phyloP scores from a whole-genome alignment of 2,797 vertebrate genomes.

The Sebastes diaconus region DNA sequence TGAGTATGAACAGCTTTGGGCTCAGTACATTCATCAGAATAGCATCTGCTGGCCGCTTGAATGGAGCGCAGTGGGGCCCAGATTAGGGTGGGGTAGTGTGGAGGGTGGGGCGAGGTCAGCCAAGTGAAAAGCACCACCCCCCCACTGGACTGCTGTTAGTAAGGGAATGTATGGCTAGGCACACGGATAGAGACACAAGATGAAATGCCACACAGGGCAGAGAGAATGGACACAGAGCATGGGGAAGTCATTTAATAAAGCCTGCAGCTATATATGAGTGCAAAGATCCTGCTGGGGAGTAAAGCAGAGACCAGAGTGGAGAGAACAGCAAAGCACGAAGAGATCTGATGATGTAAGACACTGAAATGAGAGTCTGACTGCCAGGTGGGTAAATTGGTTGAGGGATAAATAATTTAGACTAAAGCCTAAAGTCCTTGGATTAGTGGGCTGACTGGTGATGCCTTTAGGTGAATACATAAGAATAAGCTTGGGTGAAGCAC shows the following conservation, averaged over 20 bases:
- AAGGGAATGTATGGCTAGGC: slow-evolving; percentile 23
- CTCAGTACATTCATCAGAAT: slow-evolving; percentile 65
- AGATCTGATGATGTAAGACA: slow-evolving; percentile 39
- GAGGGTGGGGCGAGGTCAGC: slow-evolving; percentile 53
- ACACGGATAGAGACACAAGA: slow-evolving; percentile 3
- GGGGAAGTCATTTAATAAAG: background rate
- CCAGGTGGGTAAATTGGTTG: slow-evolving; percentile 10
- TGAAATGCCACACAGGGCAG: slow-evolving; percentile 9
- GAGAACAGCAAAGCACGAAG: slow-evolving; percentile 2
- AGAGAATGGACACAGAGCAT: slow-evolving; percentile 4
- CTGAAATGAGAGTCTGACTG: slow-evolving; percentile 32
- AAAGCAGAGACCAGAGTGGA: slow-evolving; percentile 5
- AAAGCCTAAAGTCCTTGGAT: slow-evolving; percentile 10
- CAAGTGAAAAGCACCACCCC: slow-evolving; percentile 41
- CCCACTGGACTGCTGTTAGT: slow-evolving; percentile 18
- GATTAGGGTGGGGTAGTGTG: slow-evolving; percentile 31
- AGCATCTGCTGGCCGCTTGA: slow-evolving; percentile 76
- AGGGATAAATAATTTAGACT: slow-evolving; percentile 49
- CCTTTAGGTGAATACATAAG: background rate
- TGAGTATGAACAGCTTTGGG: slow-evolving; percentile 55
- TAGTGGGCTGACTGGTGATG: slow-evolving; percentile 3
- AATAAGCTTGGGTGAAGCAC: background rate
- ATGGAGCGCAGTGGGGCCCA: slow-evolving; percentile 66
- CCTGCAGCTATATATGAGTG: background rate
- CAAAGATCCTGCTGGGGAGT: slow-evolving; percentile 11